These are phyloP conservation scores for Salarias fasciatus DNA, from an alignment of 2,797 vertebrate genomes.

Conservation along the genomic window DNA sequence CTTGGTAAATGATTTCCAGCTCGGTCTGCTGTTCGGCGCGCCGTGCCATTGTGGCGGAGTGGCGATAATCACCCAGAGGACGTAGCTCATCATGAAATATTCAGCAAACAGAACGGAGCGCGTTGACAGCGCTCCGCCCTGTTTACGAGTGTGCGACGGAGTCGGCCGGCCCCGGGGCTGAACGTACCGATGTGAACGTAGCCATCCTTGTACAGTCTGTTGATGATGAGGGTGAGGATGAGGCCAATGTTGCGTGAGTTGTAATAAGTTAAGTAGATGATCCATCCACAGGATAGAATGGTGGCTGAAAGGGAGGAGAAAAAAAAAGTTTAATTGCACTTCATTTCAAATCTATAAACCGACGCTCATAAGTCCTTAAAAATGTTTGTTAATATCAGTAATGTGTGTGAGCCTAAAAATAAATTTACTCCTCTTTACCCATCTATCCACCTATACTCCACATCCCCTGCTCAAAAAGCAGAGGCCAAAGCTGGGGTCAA, in stretches of 20 bases:
- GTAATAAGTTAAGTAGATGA: slow-evolving; percentile 99
- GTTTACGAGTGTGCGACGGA: slow-evolving; percentile 27
- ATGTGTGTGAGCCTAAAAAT: background rate
- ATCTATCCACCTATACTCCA: background rate
- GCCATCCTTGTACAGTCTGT: slow-evolving; percentile 96
- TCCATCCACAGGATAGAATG: slow-evolving; percentile 99
- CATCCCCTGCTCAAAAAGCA: no score
- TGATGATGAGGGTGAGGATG: slow-evolving; percentile 95
- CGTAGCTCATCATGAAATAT: slow-evolving; percentile 61
- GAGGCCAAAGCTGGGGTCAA: no score
- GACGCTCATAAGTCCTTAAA: background rate
- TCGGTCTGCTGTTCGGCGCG: slow-evolving; percentile 28
- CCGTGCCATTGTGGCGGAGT: slow-evolving; percentile 24
- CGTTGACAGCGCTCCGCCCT: slow-evolving; percentile 19
- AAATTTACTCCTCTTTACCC: background rate
- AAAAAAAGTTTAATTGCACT: background rate
- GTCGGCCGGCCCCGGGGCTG: background rate
- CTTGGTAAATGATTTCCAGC: slow-evolving; percentile 25
- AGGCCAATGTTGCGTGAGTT: slow-evolving; percentile 99
- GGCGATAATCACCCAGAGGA: slow-evolving; percentile 43
- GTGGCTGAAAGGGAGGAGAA: slow-evolving; percentile 85
- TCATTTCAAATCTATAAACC: no score
- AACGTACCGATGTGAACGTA: slow-evolving; percentile 97
- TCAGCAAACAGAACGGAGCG: slow-evolving; percentile 37
- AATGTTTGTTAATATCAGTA: background rate